phyloP scores from a whole-genome alignment of 2,113 vertebrate genomes.

The Edolisoma coerulescens region DNA sequence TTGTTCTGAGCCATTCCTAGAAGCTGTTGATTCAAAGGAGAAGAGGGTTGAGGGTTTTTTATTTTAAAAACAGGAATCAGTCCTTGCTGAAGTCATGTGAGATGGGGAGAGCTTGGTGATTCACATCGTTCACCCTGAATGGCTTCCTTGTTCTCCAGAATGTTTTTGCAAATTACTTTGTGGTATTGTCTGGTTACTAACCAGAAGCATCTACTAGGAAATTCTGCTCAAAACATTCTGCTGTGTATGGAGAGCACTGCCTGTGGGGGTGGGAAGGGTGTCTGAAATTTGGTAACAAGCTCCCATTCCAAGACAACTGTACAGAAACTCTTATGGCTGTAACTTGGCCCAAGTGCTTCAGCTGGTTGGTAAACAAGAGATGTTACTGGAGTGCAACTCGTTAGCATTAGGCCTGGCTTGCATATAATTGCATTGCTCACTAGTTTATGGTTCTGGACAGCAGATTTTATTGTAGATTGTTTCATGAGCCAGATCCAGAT shows the following conservation, averaged over 20 bases:
- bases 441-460: background rate
- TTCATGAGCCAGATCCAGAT: background rate
- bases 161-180: constrained; percentile 45
- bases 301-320: background rate
- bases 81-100: constrained; percentile 28
- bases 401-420: background rate
- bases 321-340: background rate
- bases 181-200: constrained; percentile 33
- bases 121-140: constrained; percentile 37
- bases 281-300: constrained; percentile 20
- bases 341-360: background rate
- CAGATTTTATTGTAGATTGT: constrained; percentile 17
- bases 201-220: constrained; percentile 28
- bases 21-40: constrained; percentile 11
- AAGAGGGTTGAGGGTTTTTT: background rate
- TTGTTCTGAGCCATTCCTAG: constrained; percentile 12
- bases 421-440: background rate
- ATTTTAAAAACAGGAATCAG: background rate
- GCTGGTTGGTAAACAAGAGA: background rate
- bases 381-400: background rate
- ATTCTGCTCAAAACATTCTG: constrained; percentile 16
- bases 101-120: constrained; percentile 8
- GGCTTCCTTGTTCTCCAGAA: constrained; percentile 45
- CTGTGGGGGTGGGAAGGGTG: background rate
- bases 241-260: background rate